These are phyloP conservation scores for Ostrea denselamellosa DNA, from an alignment of 1,140 invertebrate species.

Conservation along the genomic window DNA sequence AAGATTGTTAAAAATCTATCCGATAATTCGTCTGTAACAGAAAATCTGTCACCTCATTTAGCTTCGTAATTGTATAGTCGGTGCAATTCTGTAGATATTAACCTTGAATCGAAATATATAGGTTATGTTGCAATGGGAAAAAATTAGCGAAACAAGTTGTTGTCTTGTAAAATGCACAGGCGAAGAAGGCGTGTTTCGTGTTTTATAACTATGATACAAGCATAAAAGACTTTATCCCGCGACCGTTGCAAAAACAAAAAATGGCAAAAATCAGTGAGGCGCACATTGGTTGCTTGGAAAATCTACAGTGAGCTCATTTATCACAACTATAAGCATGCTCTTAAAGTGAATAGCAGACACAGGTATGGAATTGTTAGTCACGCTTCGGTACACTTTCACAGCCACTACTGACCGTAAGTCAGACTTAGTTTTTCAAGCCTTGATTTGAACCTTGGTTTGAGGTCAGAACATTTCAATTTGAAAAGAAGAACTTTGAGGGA, in stretches of 20 bases:
- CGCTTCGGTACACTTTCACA: slow-evolving; percentile 7
- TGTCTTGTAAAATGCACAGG: slow-evolving; percentile 7
- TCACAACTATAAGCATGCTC: neutral
- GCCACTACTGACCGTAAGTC: neutral
- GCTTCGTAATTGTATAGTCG: neutral
- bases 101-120: slow-evolving; percentile 23
- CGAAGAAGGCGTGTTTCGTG: slow-evolving; percentile 24
- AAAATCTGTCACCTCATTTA: neutral
- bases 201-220: slow-evolving; percentile 31
- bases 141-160: slow-evolving; percentile 27
- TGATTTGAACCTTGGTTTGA: neutral
- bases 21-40: neutral
- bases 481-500: neutral
- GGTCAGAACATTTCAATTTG: neutral
- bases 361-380: neutral
- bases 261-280: slow-evolving; percentile 11
- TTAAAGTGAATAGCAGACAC: neutral
- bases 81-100: slow-evolving; percentile 14
- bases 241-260: slow-evolving; percentile 13
- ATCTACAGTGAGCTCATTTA: neutral
- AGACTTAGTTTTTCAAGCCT: neutral
- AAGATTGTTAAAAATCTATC: neutral
- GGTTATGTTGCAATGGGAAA: slow-evolving; percentile 4
- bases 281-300: slow-evolving; percentile 7
- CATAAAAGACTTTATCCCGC: slow-evolving; percentile 17